These are phyloP conservation scores for Automeris io DNA, from an alignment of 2,888 invertebrate genomes.

Conservation along the genomic window DNA sequence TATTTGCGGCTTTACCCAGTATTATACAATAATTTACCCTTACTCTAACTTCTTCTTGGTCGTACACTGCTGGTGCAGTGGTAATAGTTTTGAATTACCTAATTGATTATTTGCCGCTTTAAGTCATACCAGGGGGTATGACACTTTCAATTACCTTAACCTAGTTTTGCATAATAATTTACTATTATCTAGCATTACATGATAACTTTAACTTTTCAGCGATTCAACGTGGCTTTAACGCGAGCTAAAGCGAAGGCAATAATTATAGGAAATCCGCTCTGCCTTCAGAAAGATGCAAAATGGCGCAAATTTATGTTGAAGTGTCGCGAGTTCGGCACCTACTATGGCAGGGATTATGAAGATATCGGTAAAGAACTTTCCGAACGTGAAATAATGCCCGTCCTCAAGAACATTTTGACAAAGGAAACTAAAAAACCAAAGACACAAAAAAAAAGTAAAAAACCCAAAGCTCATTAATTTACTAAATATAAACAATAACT, in stretches of 20 bases:
- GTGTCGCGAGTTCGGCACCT: conserved; percentile 40
- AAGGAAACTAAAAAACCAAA: not conserved
- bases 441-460: not conserved
- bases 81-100: too few species aligned
- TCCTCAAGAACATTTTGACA: not conserved
- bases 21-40: too few species aligned
- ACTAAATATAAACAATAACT: too few species aligned
- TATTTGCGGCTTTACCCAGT: too few species aligned
- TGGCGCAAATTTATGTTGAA: conserved; percentile 53
- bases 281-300: conserved; percentile 43
- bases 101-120: too few species aligned
- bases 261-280: conserved; percentile 69
- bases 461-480: not conserved
- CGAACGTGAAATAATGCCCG: not conserved
- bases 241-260: conserved; percentile 84
- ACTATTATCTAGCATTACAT: too few species aligned
- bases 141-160: too few species aligned
- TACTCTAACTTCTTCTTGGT: too few species aligned
- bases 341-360: conserved; percentile 36
- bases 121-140: too few species aligned
- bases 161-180: too few species aligned
- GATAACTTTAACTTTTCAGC: conserved; percentile 63
- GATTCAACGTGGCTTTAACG: conserved; percentile 86
- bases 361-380: not conserved
- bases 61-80: too few species aligned